These are phyloP conservation scores for Neodon shergylaensis DNA, from an alignment of 2,113 vertebrate genomes.

Conservation along the genomic window DNA sequence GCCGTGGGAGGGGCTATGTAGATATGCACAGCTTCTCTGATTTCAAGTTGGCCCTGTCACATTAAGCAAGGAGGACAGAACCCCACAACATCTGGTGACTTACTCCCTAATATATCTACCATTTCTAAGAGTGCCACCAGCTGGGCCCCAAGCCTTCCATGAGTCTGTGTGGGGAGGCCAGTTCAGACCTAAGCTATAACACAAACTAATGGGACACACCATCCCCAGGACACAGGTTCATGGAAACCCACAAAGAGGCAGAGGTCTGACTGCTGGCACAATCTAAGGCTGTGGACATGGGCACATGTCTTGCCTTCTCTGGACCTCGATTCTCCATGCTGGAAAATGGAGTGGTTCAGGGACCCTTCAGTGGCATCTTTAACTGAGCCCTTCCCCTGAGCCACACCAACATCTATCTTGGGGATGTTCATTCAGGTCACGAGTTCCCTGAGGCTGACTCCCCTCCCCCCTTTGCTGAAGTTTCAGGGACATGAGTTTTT, in stretches of 20 bases:
- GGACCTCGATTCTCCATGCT: neutral
- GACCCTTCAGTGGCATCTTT: neutral
- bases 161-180: neutral
- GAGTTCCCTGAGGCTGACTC: neutral
- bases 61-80: neutral
- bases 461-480: neutral
- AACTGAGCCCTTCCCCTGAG: neutral
- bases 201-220: neutral
- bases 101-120: neutral
- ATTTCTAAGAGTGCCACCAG: neutral
- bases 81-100: neutral
- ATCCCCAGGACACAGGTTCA: neutral
- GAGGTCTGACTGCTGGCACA: neutral
- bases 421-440: neutral
- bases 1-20: neutral
- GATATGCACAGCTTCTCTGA: neutral
- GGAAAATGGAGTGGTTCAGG: neutral
- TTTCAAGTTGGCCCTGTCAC: neutral
- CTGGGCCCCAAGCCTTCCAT: neutral
- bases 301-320: neutral
- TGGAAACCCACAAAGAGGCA: neutral
- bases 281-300: neutral
- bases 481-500: neutral
- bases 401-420: neutral
- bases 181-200: neutral